Conservation (phyloP, 2,113 vertebrate genomes). For the Cebus imitator region DNA sequence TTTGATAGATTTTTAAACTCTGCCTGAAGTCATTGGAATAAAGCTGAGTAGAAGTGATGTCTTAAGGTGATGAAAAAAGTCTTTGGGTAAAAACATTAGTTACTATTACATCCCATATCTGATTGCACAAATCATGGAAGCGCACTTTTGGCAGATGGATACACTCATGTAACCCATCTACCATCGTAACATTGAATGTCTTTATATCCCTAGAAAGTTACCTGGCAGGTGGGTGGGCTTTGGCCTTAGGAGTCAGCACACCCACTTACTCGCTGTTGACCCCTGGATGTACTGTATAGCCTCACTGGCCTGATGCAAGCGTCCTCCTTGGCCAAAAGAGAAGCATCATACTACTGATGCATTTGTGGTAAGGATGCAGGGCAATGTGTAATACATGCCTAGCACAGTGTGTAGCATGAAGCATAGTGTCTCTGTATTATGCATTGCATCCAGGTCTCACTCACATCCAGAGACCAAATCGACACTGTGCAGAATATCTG, state of each 20-base stretch:
- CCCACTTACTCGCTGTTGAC: background rate
- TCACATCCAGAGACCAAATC: background rate
- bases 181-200: background rate
- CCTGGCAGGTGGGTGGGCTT: background rate
- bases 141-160: background rate
- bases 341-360: too few relatives aligned
- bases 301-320: background rate
- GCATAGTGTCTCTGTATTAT: background rate
- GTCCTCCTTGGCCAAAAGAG: background rate
- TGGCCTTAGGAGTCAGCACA: background rate
- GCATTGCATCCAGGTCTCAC: too few relatives aligned
- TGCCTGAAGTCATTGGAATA: background rate
- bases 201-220: background rate
- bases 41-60: background rate
- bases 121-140: background rate
- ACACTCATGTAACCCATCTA: background rate
- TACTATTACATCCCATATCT: background rate
- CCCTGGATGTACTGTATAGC: too few relatives aligned
- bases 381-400: background rate
- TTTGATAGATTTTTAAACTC: background rate
- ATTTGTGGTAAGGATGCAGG: background rate
- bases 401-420: background rate
- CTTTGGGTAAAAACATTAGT: background rate
- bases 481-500: background rate
- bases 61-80: background rate